Base-by-base conservation (phyloP, 2,113 vertebrate species). In the Ceyx melanurus region DNA sequence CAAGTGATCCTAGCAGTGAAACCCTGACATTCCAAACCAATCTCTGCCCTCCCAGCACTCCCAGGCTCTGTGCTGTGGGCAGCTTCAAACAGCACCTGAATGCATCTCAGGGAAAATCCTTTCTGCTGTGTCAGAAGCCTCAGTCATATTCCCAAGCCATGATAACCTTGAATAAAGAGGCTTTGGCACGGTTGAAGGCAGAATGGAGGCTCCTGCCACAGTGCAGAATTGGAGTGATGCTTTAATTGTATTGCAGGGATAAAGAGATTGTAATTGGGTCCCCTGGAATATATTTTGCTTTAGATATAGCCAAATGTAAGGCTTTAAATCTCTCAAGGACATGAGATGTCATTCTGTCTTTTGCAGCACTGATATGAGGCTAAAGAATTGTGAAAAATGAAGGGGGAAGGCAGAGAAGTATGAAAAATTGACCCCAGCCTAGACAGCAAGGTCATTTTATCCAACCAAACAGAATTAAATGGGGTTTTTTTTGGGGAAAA, bases 121-220 rank as follows among this genome's bases (percentile, higher is more conserved):
- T 92, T 96, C 88, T 87, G 58, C 75, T 78, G 57, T 43, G 64
- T 80, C 75, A 83, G 89, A 92, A 82, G 17, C 53, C 82, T 85
- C 93, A 92, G 28, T 82, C 89, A 25, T 72, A 89, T 94, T 93
- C 80, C 88, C 74, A 82, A 82, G 86, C 87, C 91, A 53, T 78
- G 71, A 90, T 91, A 94, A 91, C 81, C 94, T 90, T 96, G 89
- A 91, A 94, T 93, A 95, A 91, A 95, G 91, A 83, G 61, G 88
- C 94, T 95, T 97, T 96, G 92, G 66, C 66, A 77, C 78, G 89
- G 92, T 7, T 83, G 80, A 76, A 93, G 87, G 58, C 87, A 93
- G 70, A 95, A 88, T 96, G 96, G 94, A 86, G 68, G 75, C 90
- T 82, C 31, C 81, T 80, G 88, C 86, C 61, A 88, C 50, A 37